Evolutionary conservation across 1,140 invertebrate genomes (phyloP).

Genomic region (Euglossa dilemma): DNA sequence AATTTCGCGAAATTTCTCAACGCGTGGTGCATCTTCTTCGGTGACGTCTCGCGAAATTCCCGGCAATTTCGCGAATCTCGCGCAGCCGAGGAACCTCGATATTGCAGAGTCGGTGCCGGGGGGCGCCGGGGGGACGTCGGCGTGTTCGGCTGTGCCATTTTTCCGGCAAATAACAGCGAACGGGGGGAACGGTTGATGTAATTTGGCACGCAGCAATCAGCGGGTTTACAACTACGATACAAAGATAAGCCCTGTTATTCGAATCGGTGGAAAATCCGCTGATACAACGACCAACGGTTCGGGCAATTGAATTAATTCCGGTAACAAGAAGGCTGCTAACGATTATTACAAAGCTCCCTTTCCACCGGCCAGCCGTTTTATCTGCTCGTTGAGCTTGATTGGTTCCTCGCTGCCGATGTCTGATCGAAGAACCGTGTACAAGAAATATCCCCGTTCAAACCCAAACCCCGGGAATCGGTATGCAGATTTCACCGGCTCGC

Average conservation of each 20-base stretch:
- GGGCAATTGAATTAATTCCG: slow-evolving; percentile 67
- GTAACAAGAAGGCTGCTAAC: slow-evolving; percentile 64
- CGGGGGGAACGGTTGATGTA: not conserved
- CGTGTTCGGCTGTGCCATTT: not conserved
- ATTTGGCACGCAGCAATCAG: slow-evolving; percentile 16
- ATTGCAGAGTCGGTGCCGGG: too few relatives aligned
- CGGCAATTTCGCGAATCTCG: too few relatives aligned
- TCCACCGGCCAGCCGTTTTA: slow-evolving; percentile 16
- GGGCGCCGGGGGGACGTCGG: too few relatives aligned
- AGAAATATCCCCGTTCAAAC: not conserved
- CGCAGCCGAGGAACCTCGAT: too few relatives aligned
- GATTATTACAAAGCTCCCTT: slow-evolving; percentile 52
- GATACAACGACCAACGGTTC: slow-evolving; percentile 35
- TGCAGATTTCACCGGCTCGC: not conserved
- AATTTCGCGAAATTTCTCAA: too few relatives aligned
- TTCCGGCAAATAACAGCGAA: not conserved
- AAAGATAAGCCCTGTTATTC: slow-evolving; percentile 60
- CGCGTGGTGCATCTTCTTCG: too few relatives aligned
- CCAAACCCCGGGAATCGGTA: too few relatives aligned
- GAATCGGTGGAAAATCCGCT: slow-evolving; percentile 56
- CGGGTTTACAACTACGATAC: slow-evolving; percentile 38
- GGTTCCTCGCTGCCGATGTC: slow-evolving; percentile 3
- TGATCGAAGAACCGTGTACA: not conserved
- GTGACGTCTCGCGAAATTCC: too few relatives aligned
- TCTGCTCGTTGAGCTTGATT: slow-evolving; percentile 16